Percentiles rank a stretch among this genome's conserved stretches.
Evolutionary conservation across 2,113 vertebrate species (phyloP).

Genomic region (Heloderma charlesbogerti): DNA sequence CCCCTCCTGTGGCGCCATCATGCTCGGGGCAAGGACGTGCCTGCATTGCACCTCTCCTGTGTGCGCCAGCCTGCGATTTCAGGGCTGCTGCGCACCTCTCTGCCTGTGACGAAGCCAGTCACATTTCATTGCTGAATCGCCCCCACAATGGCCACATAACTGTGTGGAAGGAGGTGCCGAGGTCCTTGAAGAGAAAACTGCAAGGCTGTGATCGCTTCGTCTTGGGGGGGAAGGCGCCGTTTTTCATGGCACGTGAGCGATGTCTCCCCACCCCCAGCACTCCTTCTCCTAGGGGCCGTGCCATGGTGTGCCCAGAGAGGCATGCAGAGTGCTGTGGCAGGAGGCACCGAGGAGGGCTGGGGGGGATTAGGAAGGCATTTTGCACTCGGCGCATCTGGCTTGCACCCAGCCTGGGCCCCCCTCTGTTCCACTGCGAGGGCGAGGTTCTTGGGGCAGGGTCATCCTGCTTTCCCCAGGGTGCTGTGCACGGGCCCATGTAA

Average conservation of each 20-base stretch:
- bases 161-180: conserved; percentile 49
- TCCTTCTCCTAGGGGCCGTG: neutral
- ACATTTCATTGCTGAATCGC: conserved; percentile 66
- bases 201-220: conserved; percentile 47
- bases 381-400: neutral
- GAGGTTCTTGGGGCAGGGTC: too few relatives aligned
- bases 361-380: neutral
- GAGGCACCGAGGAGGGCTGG: neutral
- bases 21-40: conserved; percentile 43
- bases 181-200: conserved; percentile 30
- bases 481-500: too few relatives aligned
- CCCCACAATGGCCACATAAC: conserved; percentile 54
- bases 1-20: conserved; percentile 61
- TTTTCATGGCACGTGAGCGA: neutral
- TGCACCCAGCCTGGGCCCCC: too few relatives aligned
- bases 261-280: neutral
- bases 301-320: neutral
- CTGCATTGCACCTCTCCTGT: conserved; percentile 41
- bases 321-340: neutral
- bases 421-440: too few relatives aligned
- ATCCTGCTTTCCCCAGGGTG: neutral
- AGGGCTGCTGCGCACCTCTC: conserved; percentile 13
- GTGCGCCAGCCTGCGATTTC: conserved; percentile 52
- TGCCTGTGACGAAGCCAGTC: conserved; percentile 58
- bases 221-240: conserved; percentile 22